These are phyloP conservation scores for Rhinoptilus africanus DNA, from an alignment of 2,113 vertebrate genomes.

Conservation along the genomic window DNA sequence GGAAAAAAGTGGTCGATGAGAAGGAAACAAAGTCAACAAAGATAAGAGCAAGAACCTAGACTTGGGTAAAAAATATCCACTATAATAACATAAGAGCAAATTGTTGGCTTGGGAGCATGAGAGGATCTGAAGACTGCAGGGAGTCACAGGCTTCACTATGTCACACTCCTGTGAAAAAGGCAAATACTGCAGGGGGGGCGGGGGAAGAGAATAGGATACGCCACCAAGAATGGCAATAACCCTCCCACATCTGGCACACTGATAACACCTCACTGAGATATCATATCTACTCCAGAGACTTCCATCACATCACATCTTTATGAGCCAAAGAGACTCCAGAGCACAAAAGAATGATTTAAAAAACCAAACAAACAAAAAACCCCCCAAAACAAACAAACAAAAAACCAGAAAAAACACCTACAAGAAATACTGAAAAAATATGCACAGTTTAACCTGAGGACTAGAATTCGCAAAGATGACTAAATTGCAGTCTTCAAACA, in stretches of 20 bases:
- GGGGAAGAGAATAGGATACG: neutral
- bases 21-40: neutral
- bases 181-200: neutral
- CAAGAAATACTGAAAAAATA: neutral
- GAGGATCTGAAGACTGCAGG: neutral
- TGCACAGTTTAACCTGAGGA: neutral
- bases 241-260: neutral
- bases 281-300: rapidly evolving
- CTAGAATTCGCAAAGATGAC: neutral
- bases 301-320: neutral
- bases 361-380: neutral
- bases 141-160: neutral
- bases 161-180: neutral
- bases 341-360: neutral
- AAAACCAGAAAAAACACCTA: neutral
- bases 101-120: neutral
- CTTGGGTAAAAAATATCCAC: neutral
- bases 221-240: neutral
- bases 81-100: neutral
- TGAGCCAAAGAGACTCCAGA: neutral
- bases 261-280: neutral
- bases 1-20: neutral
- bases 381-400: too few relatives aligned
- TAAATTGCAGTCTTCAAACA: neutral
- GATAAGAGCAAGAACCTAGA: neutral